Evolutionary conservation across 2,113 vertebrate species (phyloP).

Genomic region (Ammospiza caudacuta): DNA sequence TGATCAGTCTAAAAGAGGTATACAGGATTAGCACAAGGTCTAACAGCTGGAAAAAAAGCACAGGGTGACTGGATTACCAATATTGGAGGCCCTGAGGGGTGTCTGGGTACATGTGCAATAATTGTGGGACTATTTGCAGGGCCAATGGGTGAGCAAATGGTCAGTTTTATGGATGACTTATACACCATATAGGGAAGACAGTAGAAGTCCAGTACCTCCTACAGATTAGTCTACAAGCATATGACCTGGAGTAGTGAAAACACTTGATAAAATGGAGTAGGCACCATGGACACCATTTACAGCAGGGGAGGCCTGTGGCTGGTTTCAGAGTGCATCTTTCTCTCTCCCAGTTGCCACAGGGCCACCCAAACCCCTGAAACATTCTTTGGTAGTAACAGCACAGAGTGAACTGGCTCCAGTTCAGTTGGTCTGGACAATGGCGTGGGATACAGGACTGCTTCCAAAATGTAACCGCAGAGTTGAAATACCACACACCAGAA

Average conservation of each 20-base stretch:
- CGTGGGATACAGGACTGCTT: background rate
- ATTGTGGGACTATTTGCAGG: background rate
- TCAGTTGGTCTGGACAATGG: background rate
- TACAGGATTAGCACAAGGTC: background rate
- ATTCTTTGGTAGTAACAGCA: background rate
- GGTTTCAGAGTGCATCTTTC: background rate
- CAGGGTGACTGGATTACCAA: rapidly evolving
- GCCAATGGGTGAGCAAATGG: background rate
- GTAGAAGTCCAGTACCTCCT: background rate
- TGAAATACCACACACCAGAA: constrained; percentile 32
- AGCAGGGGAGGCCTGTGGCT: background rate
- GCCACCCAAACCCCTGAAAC: background rate
- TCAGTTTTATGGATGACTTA: background rate
- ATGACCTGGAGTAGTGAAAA: background rate
- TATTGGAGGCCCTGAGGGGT: background rate
- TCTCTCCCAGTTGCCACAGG: background rate
- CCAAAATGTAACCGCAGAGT: constrained; percentile 6
- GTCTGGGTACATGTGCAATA: background rate
- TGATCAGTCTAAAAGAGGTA: background rate
- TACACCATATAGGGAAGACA: background rate
- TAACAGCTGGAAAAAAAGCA: background rate
- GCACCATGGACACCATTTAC: background rate
- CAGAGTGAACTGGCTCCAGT: background rate
- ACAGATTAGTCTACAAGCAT: background rate
- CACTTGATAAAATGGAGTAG: background rate